Evolutionary conservation across 30 jellyfish, hydroid and myxozoan genomes (phyloP), one percentile per base, ranked within the genome.

Genomic region (Cassiopea xamachana): DNA sequence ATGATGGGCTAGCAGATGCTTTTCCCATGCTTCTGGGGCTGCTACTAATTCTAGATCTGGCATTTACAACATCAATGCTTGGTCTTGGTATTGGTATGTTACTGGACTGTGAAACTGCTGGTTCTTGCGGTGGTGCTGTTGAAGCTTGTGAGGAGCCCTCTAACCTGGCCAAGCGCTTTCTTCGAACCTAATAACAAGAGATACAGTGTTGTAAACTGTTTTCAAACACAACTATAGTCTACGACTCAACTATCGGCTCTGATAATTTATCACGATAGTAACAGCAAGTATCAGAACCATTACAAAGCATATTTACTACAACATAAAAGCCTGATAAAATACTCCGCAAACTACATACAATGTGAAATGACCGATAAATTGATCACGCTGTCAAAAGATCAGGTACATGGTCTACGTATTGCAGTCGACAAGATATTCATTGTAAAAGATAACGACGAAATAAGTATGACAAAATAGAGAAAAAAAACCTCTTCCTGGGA

Each of bases 111-210:
- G 90, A 73, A 17, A 68, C 58, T 9, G 75, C 80, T 45, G 49
- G 51, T 18, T 69, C 83, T 64, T 60, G 82, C 14, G 89, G 12
- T 45, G 86, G 8, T 64, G 93, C 27, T 4, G 77, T 4, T 46
- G 84, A 48, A 43, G 93, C 14, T 72, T 87, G 89, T 73, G 87
- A 62, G 48, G 71, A 46, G 64, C 93, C 95, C 7, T 87, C 85
- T 46, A 92, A 92, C 13, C 98, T 87, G 14, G 95, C 98, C 47
- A 92, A 79, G 43, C 98, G 95, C 72, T 94, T 86, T 73, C 85
- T 75, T 15, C 98, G 88, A 10, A 92, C 79, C 98, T 92, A 19
- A 8, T 16, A n/a, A 68, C 43, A 49, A 14, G 55, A 61, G 12
- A 55, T 14, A 77, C 13, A 50, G 45, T 45, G 46, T 12, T 1